Evolutionary conservation across 2,113 vertebrate genomes (phyloP), one percentile per base, ranked within the genome.

Genomic region (Poeciliopsis prolifica): DNA sequence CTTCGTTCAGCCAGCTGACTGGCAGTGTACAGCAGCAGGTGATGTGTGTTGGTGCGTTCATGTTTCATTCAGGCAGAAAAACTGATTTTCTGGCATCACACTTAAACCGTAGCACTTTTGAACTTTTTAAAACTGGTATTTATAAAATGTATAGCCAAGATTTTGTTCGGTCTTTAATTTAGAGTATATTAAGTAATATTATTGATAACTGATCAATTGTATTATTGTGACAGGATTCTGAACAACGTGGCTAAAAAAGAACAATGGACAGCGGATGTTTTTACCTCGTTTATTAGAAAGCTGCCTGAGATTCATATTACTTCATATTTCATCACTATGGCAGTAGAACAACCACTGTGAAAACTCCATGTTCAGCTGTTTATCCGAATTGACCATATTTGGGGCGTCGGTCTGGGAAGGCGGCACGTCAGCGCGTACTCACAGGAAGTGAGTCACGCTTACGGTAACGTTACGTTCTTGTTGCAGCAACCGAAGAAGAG

Each of bases 371-470:
- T 44, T 61, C 66, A 72, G 79, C 74, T 61, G 61, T 44, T 81
- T 68, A 73, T 78, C 73, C 62, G 31, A 24, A 2, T 10, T 77
- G 74, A 19, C 94, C 93, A 93, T 90, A 93, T 93, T 84, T 92
- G 93, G 90, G 69, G 70, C 26, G 80, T 78, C 19, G 42, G 28
- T 0, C 26, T 29, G 62, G 1, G n/a, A 3, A 29, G 29, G 11
- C 5, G 26, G 40, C 74, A 78, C 73, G 75, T 86, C 80, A 85
- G 62, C n/a, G 19, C 44, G 74, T 76, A 79, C 70, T 88, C 80
- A 81, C 67, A 3, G 93, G 92, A 95, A 95, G 92, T 94, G 93
- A 94, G 89, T 95, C 93, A 95, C 83, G 4, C 73, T 92, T 84
- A 91, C 88, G 88, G 92, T 87, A 93, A 93, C 44, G 80, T 83